Evolutionary conservation across 2,888 invertebrate genomes (phyloP), one percentile per base, ranked within the genome.

Genomic region (Pyralis farinalis): DNA sequence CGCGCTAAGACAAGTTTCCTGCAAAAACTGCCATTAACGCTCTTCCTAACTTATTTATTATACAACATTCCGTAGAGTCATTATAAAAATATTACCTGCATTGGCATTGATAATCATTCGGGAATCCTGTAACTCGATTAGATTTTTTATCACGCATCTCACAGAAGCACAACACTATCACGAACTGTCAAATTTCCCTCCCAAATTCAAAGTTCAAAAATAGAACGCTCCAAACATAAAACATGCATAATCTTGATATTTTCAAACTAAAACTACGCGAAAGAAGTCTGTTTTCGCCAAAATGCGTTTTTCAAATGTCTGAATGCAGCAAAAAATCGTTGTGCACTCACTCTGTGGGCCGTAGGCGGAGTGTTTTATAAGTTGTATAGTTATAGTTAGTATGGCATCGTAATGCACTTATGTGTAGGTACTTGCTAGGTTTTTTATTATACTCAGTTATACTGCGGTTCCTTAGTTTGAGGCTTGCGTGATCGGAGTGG

Each of bases 271-370:
- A 47, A 62, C 53, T 70, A 67, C 82, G 63, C 71, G 67, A 73
- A 71, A 75, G 74, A 70, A 76, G 87, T 83, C 76, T 76, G 86
- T 81, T 84, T 85, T 80, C 81, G 74, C 77, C 85, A 85, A 83
- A 85, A 83, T 84, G 84, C 78, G 82, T 86, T 88, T 88, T 88
- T 87, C 87, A 88, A 88, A 87, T 87, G 83, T 77, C 66, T 60
- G 63, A 56, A 53, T 54, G 74, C 74, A 62, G 82, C 75, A 87
- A 87, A 88, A 89, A 88, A 87, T 84, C 66, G 78, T 71, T 66
- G 76, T 65, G 84, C 80, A 66, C 74, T 65, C 72, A 51, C 55
- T 51, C 65, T 70, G 71, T 65, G 66, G 69, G 56, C 74, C 71
- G 85, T 81, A 84, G 85, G 85, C 84, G 86, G 71, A 71, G 71